Evolutionary conservation across 1,140 invertebrate species (phyloP), one percentile per base, ranked within the genome.

Genomic region (Macrobrachium rosenbergii): DNA sequence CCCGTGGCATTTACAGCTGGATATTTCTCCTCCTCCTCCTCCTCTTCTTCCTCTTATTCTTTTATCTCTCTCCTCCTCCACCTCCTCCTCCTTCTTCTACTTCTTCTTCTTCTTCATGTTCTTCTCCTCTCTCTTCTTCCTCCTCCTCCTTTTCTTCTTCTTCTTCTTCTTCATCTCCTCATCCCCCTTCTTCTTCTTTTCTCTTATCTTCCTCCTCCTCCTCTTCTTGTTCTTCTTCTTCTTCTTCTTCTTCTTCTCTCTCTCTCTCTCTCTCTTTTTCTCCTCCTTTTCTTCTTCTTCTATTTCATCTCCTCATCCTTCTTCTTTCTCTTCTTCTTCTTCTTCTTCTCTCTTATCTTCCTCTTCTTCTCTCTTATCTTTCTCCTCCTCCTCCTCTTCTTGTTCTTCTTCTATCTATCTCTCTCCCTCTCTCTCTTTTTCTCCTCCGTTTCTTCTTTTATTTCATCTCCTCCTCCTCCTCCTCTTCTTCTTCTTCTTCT

Each of bases 401-500:
- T 12, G 6, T 23, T 7, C 64, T 14, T 23, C 28, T 12, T 14
- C 6, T 67, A 6, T 67, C 64, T 67, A n/a, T 23, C 28, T n/a
- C 58, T 52, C 10, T 11, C 73, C n/a, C n/a, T 19, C 23, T 28
- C 23, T 16, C 8, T 19, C 14, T 11, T 75, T 75, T 75, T 17
- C 28, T 45, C 16, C 73, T 37, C 58, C 3, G 43, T 75, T 75
- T 37, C 11, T n/a, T 14, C 8, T 10, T n/a, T 16, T 14, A 37
- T 21, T 52, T 75, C 73, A 19, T 12, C 73, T 23, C 58, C n/a
- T 52, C 14, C 73, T 75, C 73, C 73, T 37, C 73, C n/a, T n/a
- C 37, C 28, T 75, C 21, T 10, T 12, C 10, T 16, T 10, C 69
- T 21, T 10, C 21, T 43, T 7, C 23, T 7, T 75, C 72, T 2